Base-by-base conservation (phyloP, 1,140 invertebrate species). In the Tetragnatha versicolor region DNA sequence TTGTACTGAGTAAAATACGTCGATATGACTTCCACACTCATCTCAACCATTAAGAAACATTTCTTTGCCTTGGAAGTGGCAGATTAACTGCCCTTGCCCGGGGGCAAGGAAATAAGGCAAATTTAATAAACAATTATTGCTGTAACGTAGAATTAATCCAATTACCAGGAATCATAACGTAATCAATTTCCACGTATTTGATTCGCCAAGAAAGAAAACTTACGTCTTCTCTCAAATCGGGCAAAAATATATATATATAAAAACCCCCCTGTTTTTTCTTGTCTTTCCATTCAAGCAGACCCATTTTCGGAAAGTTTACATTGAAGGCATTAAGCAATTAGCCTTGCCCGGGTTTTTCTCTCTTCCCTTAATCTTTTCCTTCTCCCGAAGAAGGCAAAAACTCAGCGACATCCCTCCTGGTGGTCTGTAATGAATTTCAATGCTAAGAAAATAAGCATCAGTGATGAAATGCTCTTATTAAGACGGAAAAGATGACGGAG, bases 391-490 rank as follows among this genome's bases (percentile, higher is more conserved):
- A 70, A 70, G 25, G 47, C 31, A 70, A 70, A 70, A 70, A 70
- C 35, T n/a, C 20, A 69, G 14, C 22, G 14, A 51, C 27, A 37
- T 29, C 31, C 53, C 45, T n/a, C n/a, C n/a, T n/a, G n/a, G 27
- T 25, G 65, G 65, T 70, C 20, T 63, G 45, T 75, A 75, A 75
- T 75, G 72, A 75, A 75, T 63, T 75, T 63, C 72, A 63, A 75
- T 75, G 72, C 51, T 63, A 47, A 29, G 72, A 75, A 75, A 75
- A 75, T 75, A 75, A 75, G 29, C 72, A 63, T 47, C 51, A 39
- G 39, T 75, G 63, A 75, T 75, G 55, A 75, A 75, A 75, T 63
- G 72, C 58, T 63, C 55, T 75, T 75, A 75, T 75, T 75, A 75
- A 75, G 58, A n/a, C n/a, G n/a, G n/a, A n/a, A n/a, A 35, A 27